Conservation (phyloP, 2,888 invertebrate species). For the Callosobruchus maculatus region DNA sequence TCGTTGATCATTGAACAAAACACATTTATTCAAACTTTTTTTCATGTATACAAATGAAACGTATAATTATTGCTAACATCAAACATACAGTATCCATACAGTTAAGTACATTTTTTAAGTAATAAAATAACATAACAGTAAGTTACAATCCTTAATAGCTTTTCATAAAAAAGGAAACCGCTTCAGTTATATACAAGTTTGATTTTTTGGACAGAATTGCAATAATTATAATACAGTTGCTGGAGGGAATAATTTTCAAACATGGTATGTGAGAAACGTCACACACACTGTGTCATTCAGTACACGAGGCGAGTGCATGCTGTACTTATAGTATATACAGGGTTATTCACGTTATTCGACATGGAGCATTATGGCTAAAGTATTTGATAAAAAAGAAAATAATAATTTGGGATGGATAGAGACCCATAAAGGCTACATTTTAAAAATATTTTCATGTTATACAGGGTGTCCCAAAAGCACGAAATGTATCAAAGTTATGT, state of each 20-base stretch:
- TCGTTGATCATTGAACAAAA: conserved; percentile 40
- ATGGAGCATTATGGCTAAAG: too few species aligned
- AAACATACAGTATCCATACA: conserved; percentile 49
- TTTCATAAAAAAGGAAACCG: conserved; percentile 44
- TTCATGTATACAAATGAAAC: conserved; percentile 50
- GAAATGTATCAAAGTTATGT: too few species aligned
- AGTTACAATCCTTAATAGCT: conserved; percentile 45
- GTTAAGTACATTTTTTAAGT: conserved; percentile 49
- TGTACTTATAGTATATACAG: too few species aligned
- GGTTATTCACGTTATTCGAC: too few species aligned
- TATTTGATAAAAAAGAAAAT: too few species aligned
- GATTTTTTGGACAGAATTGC: conserved; percentile 51
- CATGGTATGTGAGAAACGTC: conserved; percentile 25
- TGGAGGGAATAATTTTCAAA: conserved; percentile 48
- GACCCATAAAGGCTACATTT: too few species aligned
- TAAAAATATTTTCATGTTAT: too few species aligned
- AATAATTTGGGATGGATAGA: too few species aligned
- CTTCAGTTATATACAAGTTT: conserved; percentile 48
- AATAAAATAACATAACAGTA: conserved; percentile 45
- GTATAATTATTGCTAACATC: conserved; percentile 50
- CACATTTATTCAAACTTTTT: conserved; percentile 47
- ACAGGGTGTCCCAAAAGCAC: too few species aligned
- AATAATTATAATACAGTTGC: conserved; percentile 47
- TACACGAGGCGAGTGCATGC: neutral
- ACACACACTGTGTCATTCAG: conserved; percentile 25